Evolutionary conservation across 1,140 invertebrate genomes (phyloP).

Genomic region (Meteorus sp.): DNA sequence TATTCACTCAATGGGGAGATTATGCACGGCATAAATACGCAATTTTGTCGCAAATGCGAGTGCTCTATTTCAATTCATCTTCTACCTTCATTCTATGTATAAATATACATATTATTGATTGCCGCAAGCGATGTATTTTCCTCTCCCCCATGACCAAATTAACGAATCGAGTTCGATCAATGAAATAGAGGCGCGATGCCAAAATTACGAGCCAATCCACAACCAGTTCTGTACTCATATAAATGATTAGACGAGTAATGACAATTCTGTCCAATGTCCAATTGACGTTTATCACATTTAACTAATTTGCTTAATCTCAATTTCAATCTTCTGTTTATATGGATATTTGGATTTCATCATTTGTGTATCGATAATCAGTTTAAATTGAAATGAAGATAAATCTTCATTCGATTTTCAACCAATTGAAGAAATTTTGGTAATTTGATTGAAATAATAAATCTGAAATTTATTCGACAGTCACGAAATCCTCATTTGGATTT

Average conservation of each 20-base stretch:
- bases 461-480: too few relatives aligned
- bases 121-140: background rate
- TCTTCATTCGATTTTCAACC: too few relatives aligned
- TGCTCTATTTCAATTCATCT: background rate
- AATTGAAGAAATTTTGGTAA: too few relatives aligned
- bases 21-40: constrained; percentile 56
- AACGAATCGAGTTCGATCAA: constrained; percentile 1
- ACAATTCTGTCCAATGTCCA: constrained; percentile 3
- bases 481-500: too few relatives aligned
- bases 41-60: constrained; percentile 44
- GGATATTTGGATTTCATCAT: too few relatives aligned
- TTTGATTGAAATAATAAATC: too few relatives aligned
- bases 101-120: constrained; percentile 3
- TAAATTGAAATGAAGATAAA: too few relatives aligned
- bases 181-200: background rate
- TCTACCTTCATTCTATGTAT: background rate
- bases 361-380: too few relatives aligned
- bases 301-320: background rate
- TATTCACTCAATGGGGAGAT: constrained; percentile 52
- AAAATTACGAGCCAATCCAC: constrained; percentile 3
- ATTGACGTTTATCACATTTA: constrained; percentile 1
- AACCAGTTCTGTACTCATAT: background rate
- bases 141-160: constrained; percentile 1
- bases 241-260: background rate
- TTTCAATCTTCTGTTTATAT: background rate